phyloP scores from a whole-genome alignment of 2,113 vertebrate species.

The Onychostruthus taczanowskii region DNA sequence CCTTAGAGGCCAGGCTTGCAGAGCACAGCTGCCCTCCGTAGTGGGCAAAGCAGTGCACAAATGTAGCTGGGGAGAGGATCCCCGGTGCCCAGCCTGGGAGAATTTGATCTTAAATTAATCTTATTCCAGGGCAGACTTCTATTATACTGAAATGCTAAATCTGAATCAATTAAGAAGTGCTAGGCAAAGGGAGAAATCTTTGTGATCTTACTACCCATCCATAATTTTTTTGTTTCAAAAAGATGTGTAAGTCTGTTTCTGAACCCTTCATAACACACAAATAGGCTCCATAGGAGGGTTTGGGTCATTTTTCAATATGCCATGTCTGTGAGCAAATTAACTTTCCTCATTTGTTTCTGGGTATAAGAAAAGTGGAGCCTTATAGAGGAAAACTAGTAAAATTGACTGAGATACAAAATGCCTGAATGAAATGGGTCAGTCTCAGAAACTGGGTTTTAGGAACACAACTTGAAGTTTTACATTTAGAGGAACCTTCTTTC shows the following conservation, averaged over 20 bases:
- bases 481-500: background rate
- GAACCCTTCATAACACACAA: background rate
- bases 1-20: background rate
- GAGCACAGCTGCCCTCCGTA: background rate
- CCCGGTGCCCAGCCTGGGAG: background rate
- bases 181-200: background rate
- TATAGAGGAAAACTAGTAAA: background rate
- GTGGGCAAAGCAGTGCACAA: background rate
- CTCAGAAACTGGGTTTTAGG: background rate
- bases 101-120: background rate
- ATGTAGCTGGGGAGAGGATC: background rate
- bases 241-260: background rate
- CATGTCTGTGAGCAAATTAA: background rate
- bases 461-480: background rate
- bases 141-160: background rate
- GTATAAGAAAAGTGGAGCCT: background rate
- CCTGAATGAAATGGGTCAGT: background rate
- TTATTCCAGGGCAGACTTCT: background rate
- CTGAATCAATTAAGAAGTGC: background rate
- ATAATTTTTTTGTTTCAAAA: background rate
- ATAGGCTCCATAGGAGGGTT: background rate
- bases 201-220: background rate
- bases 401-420: background rate
- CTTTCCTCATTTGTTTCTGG: background rate
- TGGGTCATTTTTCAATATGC: background rate